phyloP scores from a whole-genome alignment of 1,140 invertebrate genomes.

The Ladona fulva region DNA sequence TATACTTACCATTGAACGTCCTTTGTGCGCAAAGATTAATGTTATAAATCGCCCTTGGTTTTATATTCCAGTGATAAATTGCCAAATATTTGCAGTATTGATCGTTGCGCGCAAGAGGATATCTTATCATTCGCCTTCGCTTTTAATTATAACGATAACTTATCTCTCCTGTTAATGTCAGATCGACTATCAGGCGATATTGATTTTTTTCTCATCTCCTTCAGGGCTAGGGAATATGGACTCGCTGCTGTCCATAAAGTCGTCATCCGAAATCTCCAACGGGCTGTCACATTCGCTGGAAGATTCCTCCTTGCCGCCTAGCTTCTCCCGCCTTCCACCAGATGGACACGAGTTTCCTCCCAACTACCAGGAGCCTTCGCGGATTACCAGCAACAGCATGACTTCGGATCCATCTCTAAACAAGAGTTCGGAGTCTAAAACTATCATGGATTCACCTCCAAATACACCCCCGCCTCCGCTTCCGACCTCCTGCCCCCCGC shows the following conservation, averaged over 20 bases:
- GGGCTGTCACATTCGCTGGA: conserved; percentile 15
- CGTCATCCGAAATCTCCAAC: conserved; percentile 12
- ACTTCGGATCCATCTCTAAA: background rate
- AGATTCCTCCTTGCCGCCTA: conserved; percentile 28
- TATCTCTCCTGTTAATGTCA: too few relatives aligned
- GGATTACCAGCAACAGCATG: background rate
- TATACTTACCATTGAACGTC: too few relatives aligned
- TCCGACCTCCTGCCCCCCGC: conserved; percentile 34
- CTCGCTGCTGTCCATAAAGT: conserved; percentile 14
- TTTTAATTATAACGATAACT: too few relatives aligned
- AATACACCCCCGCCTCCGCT: conserved; percentile 34
- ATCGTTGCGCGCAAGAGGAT: too few relatives aligned
- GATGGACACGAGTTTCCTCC: conserved; percentile 81
- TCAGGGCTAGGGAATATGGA: conserved; percentile 26
- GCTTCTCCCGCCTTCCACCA: conserved; percentile 61
- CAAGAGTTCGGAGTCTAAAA: background rate
- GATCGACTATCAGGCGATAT: too few relatives aligned
- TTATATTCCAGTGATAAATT: too few relatives aligned
- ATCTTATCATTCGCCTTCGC: too few relatives aligned
- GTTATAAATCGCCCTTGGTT: too few relatives aligned
- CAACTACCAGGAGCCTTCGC: conserved; percentile 55
- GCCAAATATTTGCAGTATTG: too few relatives aligned
- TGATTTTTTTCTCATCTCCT: conserved; percentile 12
- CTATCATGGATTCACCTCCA: conserved; percentile 10
- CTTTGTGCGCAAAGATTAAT: too few relatives aligned